Evolutionary conservation across 2,888 invertebrate species (phyloP), one percentile per base, ranked within the genome.

Genomic region (Copidosoma aretas): DNA sequence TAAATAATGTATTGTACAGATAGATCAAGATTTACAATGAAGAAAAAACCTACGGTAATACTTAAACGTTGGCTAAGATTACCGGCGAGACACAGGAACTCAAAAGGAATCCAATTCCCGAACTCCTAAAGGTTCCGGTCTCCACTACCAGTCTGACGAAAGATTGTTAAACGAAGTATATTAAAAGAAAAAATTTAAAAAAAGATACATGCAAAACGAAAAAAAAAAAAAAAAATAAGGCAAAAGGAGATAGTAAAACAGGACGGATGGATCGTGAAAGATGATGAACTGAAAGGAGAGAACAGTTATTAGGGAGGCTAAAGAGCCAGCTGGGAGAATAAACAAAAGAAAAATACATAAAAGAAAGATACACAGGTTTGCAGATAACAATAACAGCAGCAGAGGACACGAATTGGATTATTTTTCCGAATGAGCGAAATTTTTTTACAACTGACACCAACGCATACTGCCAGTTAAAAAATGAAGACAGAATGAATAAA

Each of bases 241-340:
- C 75, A 72, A 77, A 78, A 78, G 79, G 79, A 79, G 78, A 79
- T 79, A 79, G 58, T 64, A 43, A 43, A 64, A 59, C 46, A 25
- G 46, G 52, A 66, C 17, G 19, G 24, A 32, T 21, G 67, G 51
- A 53, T 66, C 57, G 56, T 62, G 64, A 57, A 25, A n/a, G 25
- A 19, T 51, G 53, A 49, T 25, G n/a, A 10, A 46, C 24, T 25
- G 24, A 39, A 21, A 51, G 54, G 46, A 57, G 22, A 25, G 39
- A 65, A 19, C 62, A 17, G 62, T 25, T 12, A 10, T 51, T 32
- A 14, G 41, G 17, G 49, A 19, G 25, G 41, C 25, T 58, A 52
- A 1, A 41, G 24, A 60, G 57, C 32, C 32, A 32, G 32, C 51
- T 49, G 12, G 63, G 24, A 17, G 52, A 58, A 22, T 41, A 25